Conservation (phyloP, 2,113 vertebrate species). For the Bos javanicus region DNA sequence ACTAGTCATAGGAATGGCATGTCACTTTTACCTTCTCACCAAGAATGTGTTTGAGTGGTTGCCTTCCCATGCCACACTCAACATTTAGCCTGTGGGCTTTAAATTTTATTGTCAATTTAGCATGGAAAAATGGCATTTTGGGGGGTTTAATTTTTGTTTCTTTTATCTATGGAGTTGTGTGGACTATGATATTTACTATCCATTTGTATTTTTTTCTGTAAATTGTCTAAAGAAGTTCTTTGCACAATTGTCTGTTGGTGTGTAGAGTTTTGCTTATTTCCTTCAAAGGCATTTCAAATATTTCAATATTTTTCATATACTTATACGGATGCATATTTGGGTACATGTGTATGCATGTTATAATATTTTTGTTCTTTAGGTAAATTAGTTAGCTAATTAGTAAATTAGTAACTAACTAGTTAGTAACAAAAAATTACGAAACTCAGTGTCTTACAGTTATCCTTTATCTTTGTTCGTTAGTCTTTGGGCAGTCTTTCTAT, state of each 20-base stretch:
- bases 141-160: neutral
- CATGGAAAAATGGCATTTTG: neutral
- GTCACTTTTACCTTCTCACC: neutral
- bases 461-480: neutral
- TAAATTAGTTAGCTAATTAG: neutral
- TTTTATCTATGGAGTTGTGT: neutral
- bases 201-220: neutral
- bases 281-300: neutral
- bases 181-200: neutral
- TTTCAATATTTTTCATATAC: neutral
- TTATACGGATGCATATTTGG: neutral
- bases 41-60: neutral
- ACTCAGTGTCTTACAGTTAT: neutral
- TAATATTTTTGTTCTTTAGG: neutral
- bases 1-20: neutral
- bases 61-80: neutral
- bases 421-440: neutral
- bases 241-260: neutral
- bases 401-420: too few species aligned
- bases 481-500: fast-evolving
- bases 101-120: neutral
- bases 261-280: neutral
- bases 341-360: neutral
- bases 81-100: neutral
- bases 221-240: neutral